phyloP scores from a whole-genome alignment of 2,888 invertebrate species.

The Ophioninae sp. region DNA sequence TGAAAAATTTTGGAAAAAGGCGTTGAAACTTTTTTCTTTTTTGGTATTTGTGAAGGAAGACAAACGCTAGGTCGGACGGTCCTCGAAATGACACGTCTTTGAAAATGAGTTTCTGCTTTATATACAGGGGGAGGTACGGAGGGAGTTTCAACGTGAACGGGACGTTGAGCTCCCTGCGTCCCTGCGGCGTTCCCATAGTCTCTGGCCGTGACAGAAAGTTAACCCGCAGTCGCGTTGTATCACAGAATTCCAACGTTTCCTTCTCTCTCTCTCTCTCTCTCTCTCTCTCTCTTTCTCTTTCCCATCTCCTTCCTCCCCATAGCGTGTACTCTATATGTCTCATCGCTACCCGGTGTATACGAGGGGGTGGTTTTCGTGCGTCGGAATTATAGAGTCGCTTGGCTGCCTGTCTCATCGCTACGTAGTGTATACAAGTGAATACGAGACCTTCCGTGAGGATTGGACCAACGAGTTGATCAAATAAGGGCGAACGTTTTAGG shows the following conservation, averaged over 20 bases:
- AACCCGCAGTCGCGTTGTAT: constrained; percentile 63
- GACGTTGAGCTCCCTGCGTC: constrained; percentile 58
- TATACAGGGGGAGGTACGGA: constrained; percentile 29
- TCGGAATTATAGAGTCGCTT: constrained; percentile 66
- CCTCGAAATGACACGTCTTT: too few species aligned
- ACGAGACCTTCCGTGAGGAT: constrained; percentile 18
- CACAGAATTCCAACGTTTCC: constrained; percentile 55
- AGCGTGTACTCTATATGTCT: constrained; percentile 26
- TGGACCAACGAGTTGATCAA: background rate
- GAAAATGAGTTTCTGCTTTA: background rate
- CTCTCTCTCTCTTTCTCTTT: constrained; percentile 38
- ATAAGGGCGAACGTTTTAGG: background rate
- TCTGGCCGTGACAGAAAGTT: constrained; percentile 69
- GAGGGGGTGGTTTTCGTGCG: constrained; percentile 66
- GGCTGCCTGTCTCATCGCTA: constrained; percentile 56
- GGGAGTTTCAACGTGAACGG: constrained; percentile 53
- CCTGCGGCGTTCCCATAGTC: constrained; percentile 60
- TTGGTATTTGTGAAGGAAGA: background rate
- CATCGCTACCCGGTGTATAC: constrained; percentile 31
- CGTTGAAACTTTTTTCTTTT: constrained; percentile 6
- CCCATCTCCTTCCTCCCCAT: constrained; percentile 32
- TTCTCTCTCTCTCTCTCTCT: constrained; percentile 34
- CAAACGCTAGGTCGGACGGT: background rate
- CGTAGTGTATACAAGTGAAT: constrained; percentile 3
- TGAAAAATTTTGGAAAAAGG: too few species aligned